Base-by-base conservation (phyloP, 2,797 vertebrate genomes). In the Euphonia xanthogaster region DNA sequence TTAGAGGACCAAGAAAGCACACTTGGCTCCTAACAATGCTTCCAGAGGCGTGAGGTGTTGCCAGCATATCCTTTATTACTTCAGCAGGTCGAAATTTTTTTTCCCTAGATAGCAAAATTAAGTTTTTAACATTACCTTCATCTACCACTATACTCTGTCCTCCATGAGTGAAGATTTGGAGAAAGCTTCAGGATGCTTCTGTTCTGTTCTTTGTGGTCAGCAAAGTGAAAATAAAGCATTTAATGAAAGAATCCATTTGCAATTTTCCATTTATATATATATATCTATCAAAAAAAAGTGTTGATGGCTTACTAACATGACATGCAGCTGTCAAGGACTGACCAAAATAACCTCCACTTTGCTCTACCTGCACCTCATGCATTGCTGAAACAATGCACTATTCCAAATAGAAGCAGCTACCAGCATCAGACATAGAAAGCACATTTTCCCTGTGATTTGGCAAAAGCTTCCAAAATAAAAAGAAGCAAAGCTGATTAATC, bases 31-130 rank as follows among this genome's bases (percentile, higher is more conserved):
- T 23, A 87, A 30, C 14, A 71, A 37, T 2, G 17, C 35, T 54
- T 70, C 61, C 0, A 1, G 37, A 91, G 24, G 55, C 0, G 1
- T 4, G 0, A 68, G 22, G 15, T 7, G 12, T 12, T 78, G 40
- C 20, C 63, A 68, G 13, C 23, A 28, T 12, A 17, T 16, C 12
- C 25, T 54, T 68, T 51, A 48, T 61, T 81, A 33, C 10, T 39
- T 39, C 14, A n/a, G 33, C 31, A 73, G 1, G 3, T 37, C 22
- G 58, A 13, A 25, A 6, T 21, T 2, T 14, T 18, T 21, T 50
- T 73, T 35, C 63, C 37, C 15, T 33, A 60, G 33, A 67, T 4
- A 81, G 23, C 7, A 58, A 21, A 80, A 39, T 5, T 42, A 55
- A 33, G 5, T 58, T 77, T 12, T 72, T 39, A 65, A 45, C 16